A percentile compares a stretch with the other conserved stretches of the same genome.
Evolutionary conservation across 2,888 invertebrate genomes (phyloP).

Genomic region (Trilocha varians): DNA sequence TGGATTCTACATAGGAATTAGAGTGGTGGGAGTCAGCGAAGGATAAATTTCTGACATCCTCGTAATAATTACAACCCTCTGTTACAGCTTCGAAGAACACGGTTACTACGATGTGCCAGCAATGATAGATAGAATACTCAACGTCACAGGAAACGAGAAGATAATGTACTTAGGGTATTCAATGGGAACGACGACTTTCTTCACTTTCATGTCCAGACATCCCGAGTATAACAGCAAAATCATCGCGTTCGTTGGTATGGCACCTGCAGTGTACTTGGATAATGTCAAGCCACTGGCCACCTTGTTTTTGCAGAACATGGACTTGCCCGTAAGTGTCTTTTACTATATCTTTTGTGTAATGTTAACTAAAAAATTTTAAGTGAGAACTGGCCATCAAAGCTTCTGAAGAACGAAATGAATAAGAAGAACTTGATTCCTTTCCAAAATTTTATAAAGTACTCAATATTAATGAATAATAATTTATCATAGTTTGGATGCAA

Average conservation of each 20-base stretch:
- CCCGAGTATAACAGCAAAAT: constrained; percentile 72
- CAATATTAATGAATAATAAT: too few relatives aligned
- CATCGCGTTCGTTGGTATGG: constrained; percentile 62
- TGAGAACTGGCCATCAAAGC: too few relatives aligned
- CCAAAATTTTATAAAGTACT: too few relatives aligned
- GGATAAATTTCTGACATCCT: too few relatives aligned
- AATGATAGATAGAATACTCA: constrained; percentile 65
- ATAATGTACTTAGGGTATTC: constrained; percentile 75
- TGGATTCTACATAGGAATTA: too few relatives aligned
- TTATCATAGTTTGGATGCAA: too few relatives aligned
- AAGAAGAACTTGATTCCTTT: too few relatives aligned
- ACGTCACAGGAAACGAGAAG: constrained; percentile 46
- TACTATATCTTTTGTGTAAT: too few relatives aligned
- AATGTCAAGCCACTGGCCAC: constrained; percentile 30
- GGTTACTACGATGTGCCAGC: constrained; percentile 73
- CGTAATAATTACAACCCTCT: neutral
- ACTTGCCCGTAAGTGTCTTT: constrained; percentile 43
- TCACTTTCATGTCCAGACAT: constrained; percentile 67
- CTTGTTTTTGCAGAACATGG: constrained; percentile 29
- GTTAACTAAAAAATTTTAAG: too few relatives aligned
- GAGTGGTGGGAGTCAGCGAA: too few relatives aligned
- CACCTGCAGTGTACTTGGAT: constrained; percentile 66
- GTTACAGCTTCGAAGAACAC: constrained; percentile 72
- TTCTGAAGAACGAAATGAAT: neutral
- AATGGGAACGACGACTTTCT: constrained; percentile 71